These are phyloP conservation scores for Aporrectodea caliginosa DNA, from an alignment of 1,140 invertebrate species.

Conservation along the genomic window DNA sequence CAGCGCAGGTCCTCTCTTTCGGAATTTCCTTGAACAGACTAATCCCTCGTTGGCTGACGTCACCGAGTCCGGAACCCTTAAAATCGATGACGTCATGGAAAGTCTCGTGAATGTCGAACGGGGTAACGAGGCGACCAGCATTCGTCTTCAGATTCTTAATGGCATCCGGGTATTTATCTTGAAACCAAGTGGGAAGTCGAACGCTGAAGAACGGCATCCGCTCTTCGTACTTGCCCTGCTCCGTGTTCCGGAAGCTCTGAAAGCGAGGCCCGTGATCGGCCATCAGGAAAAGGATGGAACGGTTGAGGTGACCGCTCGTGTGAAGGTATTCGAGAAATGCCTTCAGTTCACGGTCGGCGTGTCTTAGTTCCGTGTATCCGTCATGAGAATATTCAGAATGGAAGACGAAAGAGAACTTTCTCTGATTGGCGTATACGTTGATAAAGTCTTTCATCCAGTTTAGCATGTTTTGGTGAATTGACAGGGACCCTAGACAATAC, in stretches of 20 bases:
- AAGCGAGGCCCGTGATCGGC: constrained; percentile 58
- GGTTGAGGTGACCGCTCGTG: constrained; percentile 33
- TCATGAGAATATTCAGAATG: constrained; percentile 38
- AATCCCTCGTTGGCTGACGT: constrained; percentile 59
- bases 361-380: constrained; percentile 30
- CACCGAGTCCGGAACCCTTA: not conserved
- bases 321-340: constrained; percentile 36
- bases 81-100: constrained; percentile 62
- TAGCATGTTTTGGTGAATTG: constrained; percentile 69
- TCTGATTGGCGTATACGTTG: constrained; percentile 17
- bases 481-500: constrained; percentile 69
- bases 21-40: constrained; percentile 64
- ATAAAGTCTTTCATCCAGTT: constrained; percentile 64
- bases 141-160: constrained; percentile 42
- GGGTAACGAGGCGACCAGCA: constrained; percentile 69
- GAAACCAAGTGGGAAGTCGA: constrained; percentile 68
- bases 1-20: constrained; percentile 70
- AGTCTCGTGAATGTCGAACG: constrained; percentile 77
- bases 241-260: constrained; percentile 71
- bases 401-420: constrained; percentile 30
- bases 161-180: constrained; percentile 60
- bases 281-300: constrained; percentile 42
- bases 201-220: constrained; percentile 77
- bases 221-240: constrained; percentile 82
- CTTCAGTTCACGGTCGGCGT: constrained; percentile 36